Conservation (phyloP, 2,797 vertebrate genomes). For the Meriones psammophilus region DNA sequence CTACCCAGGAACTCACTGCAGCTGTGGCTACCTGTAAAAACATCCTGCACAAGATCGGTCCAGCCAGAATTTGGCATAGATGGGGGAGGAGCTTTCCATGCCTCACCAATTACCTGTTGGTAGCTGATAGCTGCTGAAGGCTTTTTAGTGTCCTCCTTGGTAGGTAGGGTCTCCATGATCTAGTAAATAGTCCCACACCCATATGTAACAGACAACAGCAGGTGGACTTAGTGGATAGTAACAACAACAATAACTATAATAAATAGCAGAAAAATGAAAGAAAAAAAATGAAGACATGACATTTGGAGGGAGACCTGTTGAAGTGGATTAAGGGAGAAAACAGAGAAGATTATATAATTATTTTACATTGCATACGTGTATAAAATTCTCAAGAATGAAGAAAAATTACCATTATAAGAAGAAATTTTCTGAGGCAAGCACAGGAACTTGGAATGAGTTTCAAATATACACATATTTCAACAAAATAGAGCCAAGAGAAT, state of each 20-base stretch:
- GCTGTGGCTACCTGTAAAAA: background rate
- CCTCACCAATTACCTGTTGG: background rate
- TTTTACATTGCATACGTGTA: background rate
- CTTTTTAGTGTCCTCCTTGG: background rate
- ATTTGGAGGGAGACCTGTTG: background rate
- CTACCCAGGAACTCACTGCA: background rate
- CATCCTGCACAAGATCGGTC: background rate
- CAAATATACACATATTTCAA: slow-evolving; percentile 21
- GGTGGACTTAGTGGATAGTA: background rate
- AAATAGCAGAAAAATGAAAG: background rate
- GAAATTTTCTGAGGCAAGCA: slow-evolving; percentile 10
- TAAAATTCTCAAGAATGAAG: background rate
- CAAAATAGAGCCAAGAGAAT: background rate
- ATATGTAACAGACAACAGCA: background rate
- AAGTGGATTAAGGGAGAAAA: background rate
- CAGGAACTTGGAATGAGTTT: slow-evolving; percentile 35
- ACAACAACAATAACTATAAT: too few species aligned
- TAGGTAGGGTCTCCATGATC: background rate
- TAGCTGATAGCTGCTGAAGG: too few species aligned
- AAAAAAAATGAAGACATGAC: background rate
- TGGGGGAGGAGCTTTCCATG: background rate
- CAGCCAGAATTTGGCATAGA: background rate
- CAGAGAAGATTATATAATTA: background rate
- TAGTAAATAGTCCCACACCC: background rate
- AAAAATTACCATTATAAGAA: background rate